Evolutionary conservation across 2,888 invertebrate species (phyloP).

Genomic region (Diachrysia chrysitis): DNA sequence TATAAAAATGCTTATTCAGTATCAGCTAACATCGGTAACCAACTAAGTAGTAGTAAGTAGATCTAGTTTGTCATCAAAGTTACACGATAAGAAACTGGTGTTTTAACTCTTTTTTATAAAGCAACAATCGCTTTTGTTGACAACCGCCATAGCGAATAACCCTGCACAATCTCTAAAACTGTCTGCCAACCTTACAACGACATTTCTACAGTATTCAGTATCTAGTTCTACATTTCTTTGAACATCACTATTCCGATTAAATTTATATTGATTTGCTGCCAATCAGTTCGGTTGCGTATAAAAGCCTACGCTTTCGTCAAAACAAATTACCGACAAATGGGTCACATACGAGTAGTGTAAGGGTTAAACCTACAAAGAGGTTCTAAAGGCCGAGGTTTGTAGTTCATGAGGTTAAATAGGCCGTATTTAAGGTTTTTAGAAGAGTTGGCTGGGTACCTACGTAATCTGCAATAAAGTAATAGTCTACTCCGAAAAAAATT

Average conservation of each 20-base stretch:
- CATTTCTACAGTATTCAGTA: conserved; percentile 2
- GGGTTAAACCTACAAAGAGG: conserved; percentile 29
- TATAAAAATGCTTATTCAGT: too few species aligned
- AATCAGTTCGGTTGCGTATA: conserved; percentile 48
- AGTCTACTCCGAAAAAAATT: too few species aligned
- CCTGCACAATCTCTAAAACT: too few species aligned
- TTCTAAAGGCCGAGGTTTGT: conserved; percentile 32
- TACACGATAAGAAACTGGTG: too few species aligned
- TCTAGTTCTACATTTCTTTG: not conserved
- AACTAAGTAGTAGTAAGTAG: too few species aligned
- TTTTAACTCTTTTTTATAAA: too few species aligned
- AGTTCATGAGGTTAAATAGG: conserved; percentile 48
- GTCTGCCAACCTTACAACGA: not conserved
- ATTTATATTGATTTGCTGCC: conserved; percentile 56
- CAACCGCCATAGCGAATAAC: too few species aligned
- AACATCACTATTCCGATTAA: conserved; percentile 45
- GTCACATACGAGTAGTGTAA: conserved; percentile 51
- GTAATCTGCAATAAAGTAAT: too few species aligned
- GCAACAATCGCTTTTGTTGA: too few species aligned
- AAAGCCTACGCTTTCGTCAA: conserved; percentile 60
- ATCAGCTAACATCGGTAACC: too few species aligned
- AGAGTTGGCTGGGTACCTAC: conserved; percentile 12
- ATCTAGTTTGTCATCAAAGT: too few species aligned
- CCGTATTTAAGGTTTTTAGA: not conserved
- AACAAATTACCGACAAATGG: conserved; percentile 62